Conservation (phyloP, 2,113 vertebrate genomes). For the Sphyrna mokarran region DNA sequence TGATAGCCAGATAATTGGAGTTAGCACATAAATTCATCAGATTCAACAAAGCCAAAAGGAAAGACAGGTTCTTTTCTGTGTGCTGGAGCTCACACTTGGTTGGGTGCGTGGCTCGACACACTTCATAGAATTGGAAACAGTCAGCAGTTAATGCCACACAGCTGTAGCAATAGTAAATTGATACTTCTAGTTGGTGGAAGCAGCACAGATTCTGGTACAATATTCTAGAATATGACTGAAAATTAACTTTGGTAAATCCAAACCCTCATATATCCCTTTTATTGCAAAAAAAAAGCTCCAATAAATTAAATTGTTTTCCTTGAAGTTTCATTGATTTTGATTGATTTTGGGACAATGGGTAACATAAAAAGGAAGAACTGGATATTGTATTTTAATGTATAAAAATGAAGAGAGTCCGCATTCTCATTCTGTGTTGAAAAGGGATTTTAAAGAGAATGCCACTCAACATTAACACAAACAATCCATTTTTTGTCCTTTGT, state of each 20-base stretch:
- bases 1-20: conserved; percentile 43
- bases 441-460: neutral
- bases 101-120: conserved; percentile 51
- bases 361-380: neutral
- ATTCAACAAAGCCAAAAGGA: conserved; percentile 41
- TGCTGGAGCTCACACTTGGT: conserved; percentile 46
- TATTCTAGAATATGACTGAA: conserved; percentile 43
- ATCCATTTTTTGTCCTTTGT: conserved; percentile 10
- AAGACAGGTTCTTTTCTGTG: conserved; percentile 44
- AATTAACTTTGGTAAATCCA: conserved; percentile 41
- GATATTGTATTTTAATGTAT: neutral
- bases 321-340: neutral
- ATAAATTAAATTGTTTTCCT: neutral
- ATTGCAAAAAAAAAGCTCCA: neutral
- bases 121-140: conserved; percentile 53
- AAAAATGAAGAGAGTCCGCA: neutral
- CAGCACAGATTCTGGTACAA: conserved; percentile 50
- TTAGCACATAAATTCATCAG: conserved; percentile 42
- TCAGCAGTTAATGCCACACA: conserved; percentile 62
- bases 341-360: neutral
- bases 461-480: neutral
- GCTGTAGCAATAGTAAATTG: conserved; percentile 70
- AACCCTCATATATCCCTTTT: neutral
- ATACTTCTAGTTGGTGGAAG: conserved; percentile 53
- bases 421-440: neutral